Evolutionary conservation across 2,113 vertebrate species (phyloP).

Genomic region (Dasyurus viverrinus): DNA sequence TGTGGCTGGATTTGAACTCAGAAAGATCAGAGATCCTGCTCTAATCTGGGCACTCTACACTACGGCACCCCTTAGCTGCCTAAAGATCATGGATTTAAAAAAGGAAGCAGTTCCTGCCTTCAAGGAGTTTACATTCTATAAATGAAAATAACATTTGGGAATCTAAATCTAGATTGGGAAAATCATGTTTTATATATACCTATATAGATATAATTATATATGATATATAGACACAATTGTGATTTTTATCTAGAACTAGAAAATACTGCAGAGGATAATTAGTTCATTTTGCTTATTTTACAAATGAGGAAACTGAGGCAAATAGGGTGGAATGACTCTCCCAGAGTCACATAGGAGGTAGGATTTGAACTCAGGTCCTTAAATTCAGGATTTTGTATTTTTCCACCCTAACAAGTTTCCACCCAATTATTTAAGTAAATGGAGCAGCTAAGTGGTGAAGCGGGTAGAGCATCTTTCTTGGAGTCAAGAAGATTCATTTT

Average conservation of each 20-base stretch:
- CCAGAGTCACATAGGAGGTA: neutral
- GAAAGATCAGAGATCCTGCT: no score
- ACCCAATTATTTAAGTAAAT: neutral
- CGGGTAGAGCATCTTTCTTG: no score
- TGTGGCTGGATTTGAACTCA: neutral
- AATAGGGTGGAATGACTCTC: neutral
- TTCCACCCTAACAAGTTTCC: neutral
- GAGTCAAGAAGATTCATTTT: no score
- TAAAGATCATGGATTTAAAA: neutral
- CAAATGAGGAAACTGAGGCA: neutral
- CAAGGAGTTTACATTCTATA: neutral
- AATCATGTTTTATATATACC: no score
- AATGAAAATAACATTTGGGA: neutral
- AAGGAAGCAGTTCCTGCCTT: neutral
- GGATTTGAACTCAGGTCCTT: neutral
- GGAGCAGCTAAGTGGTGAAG: no score
- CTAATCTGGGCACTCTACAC: neutral
- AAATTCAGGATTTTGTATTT: neutral
- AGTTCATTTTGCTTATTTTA: neutral
- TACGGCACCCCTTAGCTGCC: neutral
- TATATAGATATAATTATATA: no score
- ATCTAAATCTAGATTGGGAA: neutral
- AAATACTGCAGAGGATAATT: neutral
- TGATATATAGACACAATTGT: no score
- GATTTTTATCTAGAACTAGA: neutral